Base-by-base conservation (phyloP, 2,888 invertebrate genomes). In the Linnaemya tessellans region DNA sequence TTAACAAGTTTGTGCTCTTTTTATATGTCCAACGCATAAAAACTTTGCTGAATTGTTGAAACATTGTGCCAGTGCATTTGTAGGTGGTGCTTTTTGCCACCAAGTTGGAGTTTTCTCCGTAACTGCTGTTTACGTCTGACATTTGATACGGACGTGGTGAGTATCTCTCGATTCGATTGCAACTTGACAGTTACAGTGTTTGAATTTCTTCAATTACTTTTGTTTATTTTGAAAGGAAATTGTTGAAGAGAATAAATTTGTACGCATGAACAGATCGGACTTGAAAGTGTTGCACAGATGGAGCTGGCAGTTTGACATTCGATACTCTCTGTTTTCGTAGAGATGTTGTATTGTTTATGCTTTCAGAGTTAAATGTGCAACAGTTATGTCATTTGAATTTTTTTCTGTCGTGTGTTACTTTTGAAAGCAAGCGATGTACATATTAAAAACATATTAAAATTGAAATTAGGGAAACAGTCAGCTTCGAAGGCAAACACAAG, bases 301-400 rank as follows among this genome's bases (percentile, higher is more conserved):
- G 22, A 25, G 35, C 18, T 46, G n/a, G n/a, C n/a, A n/a, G 13
- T n/a, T 46, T 58, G 30, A 25, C 56, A 51, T 35, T 41, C 4
- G 1, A n/a, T 18, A 11, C 65, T 82, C 85, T 85, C 82, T 85
- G 82, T 85, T 85, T 60, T 85, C 75, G 81, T 70, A 81, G 81
- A 82, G 85, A 30, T 30, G 75, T 38, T 78, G 70, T 56, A 18
- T 70, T 71, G 49, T 67, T 71, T 82, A 74, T 75, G 51, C 65
- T 75, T 82, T 70, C 54, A 54, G n/a, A 49, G 79, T 65, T 18
- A 75, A 85, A 85, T 85, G 82, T 85, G 85, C 85, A 85, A 85
- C 85, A 85, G 85, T 85, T 85, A 85, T 85, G 79, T 85, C 82
- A 85, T 75, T 82, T 79, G 54, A 67, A 62, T 71, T 54, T 84